Conservation (phyloP, 2,113 vertebrate species). For the Delphinapterus leucas region DNA sequence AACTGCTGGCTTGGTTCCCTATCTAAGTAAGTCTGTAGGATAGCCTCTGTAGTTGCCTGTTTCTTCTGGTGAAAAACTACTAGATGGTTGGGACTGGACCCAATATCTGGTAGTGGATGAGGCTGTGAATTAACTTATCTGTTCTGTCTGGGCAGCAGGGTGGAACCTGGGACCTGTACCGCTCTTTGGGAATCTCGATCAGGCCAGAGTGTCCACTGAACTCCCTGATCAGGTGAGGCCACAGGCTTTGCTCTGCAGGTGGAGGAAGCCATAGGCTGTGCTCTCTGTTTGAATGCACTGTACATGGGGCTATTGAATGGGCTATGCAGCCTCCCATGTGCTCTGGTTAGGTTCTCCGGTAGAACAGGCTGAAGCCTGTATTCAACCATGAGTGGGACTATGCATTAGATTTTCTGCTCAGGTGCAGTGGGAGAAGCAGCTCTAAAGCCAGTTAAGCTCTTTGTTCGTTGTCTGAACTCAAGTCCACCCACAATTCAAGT, state of each 20-base stretch:
- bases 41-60: background rate
- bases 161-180: background rate
- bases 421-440: background rate
- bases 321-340: background rate
- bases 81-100: background rate
- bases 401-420: too few relatives aligned
- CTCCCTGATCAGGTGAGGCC: background rate
- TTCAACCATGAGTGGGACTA: background rate
- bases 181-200: background rate
- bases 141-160: background rate
- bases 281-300: too few relatives aligned
- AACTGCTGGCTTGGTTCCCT: background rate
- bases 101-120: background rate
- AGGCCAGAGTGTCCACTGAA: background rate
- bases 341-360: background rate
- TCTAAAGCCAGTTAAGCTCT: background rate
- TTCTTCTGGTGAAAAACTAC: background rate
- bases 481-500: background rate
- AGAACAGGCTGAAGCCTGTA: background rate
- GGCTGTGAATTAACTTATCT: background rate
- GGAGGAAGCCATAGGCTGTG: background rate
- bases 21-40: background rate
- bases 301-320: background rate
- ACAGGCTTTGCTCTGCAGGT: background rate
- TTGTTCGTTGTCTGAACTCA: background rate